phyloP scores from a whole-genome alignment of 2,113 vertebrate genomes.

The Tursiops truncatus region DNA sequence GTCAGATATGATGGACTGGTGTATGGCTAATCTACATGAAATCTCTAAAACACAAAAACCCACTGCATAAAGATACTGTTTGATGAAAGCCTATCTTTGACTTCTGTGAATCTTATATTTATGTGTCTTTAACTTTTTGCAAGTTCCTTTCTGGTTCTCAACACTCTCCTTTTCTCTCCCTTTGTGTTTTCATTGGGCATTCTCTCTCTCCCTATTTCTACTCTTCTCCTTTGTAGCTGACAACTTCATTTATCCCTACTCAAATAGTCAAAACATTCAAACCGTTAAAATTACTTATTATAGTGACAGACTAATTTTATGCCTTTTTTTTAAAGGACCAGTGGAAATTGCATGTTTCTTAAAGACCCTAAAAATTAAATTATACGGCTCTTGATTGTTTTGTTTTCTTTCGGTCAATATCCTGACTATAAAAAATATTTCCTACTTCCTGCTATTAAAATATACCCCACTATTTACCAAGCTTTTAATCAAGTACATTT shows the following conservation, averaged over 20 bases:
- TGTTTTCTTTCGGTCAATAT: constrained; percentile 2
- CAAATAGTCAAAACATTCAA: constrained; percentile 10
- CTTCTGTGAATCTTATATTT: background rate
- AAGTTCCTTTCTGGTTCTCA: constrained; percentile 36
- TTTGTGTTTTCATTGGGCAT: background rate
- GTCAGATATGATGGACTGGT: background rate
- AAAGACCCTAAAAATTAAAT: background rate
- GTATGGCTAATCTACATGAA: background rate
- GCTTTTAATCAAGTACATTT: constrained; percentile 31
- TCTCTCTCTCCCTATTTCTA: background rate
- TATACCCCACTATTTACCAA: constrained; percentile 10
- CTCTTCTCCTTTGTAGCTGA: background rate
- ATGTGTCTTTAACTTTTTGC: constrained; percentile 9
- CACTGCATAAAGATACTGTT: background rate
- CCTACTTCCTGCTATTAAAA: constrained; percentile 31
- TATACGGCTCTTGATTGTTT: background rate
- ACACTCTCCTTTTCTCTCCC: background rate
- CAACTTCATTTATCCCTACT: background rate
- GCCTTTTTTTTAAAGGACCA: background rate
- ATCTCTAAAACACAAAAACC: constrained; percentile 1
- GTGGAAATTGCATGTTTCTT: constrained; percentile 1
- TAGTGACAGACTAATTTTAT: background rate
- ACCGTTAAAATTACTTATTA: constrained; percentile 9
- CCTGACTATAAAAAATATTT: constrained; percentile 31
- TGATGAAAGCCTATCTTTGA: background rate